Evolutionary conservation across 1,140 invertebrate species (phyloP).

Genomic region (Psix sp.): DNA sequence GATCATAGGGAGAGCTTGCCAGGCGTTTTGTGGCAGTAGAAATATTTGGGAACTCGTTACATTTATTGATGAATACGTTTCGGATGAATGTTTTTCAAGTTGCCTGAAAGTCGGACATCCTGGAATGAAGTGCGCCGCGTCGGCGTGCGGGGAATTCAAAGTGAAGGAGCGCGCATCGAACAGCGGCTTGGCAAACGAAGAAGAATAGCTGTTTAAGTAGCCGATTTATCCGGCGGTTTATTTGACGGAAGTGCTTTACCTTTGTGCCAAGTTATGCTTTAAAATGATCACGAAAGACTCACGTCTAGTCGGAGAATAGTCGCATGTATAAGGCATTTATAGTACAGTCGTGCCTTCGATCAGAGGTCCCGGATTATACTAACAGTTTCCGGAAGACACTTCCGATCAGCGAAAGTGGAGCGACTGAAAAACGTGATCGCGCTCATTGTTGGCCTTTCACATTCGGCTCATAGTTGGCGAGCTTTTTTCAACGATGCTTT

Average conservation of each 20-base stretch:
- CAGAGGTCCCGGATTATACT: constrained; percentile 43
- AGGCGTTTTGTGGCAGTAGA: no score
- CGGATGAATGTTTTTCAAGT: no score
- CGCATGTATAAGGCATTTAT: constrained; percentile 42
- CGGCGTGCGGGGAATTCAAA: constrained; percentile 17
- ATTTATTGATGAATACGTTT: no score
- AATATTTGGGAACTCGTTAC: no score
- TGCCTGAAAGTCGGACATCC: no score
- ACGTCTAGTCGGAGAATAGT: constrained; percentile 37
- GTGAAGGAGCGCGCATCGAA: no score
- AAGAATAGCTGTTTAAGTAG: constrained; percentile 21
- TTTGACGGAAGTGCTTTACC: constrained; percentile 36
- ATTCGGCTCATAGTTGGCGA: constrained; percentile 22
- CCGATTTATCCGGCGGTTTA: constrained; percentile 35
- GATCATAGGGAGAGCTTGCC: constrained; percentile 6
- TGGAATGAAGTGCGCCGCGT: no score
- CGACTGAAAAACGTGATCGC: constrained; percentile 45
- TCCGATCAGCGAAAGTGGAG: constrained; percentile 52
- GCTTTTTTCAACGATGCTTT: constrained; percentile 32
- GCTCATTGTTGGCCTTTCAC: constrained; percentile 51
- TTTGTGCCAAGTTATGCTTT: constrained; percentile 32
- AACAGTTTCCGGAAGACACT: constrained; percentile 49
- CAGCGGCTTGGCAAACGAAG: constrained; percentile 14
- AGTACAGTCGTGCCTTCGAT: constrained; percentile 44
- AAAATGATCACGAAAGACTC: constrained; percentile 40